Base-by-base conservation (phyloP, 2,113 vertebrate species). In the Nicator chloris region DNA sequence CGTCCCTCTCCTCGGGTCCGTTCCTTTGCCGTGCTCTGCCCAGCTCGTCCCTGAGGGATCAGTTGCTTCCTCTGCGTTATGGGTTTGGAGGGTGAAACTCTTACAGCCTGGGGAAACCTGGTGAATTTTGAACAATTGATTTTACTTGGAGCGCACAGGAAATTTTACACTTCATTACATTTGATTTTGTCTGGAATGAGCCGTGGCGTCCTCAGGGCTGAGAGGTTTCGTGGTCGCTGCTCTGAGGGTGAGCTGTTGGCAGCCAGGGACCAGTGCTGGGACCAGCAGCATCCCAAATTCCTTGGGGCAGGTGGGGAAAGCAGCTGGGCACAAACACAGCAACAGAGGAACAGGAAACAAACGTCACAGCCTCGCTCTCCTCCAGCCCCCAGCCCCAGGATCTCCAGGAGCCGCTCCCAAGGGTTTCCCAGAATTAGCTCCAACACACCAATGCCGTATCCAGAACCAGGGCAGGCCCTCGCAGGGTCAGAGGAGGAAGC, bases 361-460 rank as follows among this genome's bases (percentile, higher is more conserved):
- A 60, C 9, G 9, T 37, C 37, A 19, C 3, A 11, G 12, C 40
- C 30, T 39, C 49, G 44, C 5, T 88, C 33, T 63, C 21, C 57
- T 50, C 4, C 69, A 87, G 28, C 15, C 4, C 10, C 8, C 16
- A 31, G 9, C 24, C 10, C n/a, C 17, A 21, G 65, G 11, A 39
- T 27, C 24, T 78, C 21, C 7, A 13, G 44, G 33, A 51, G 21
- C 27, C 23, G 20, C 57, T 59, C 2, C 63, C 28, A 49, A 37
- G 27, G 13, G 5, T 68, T 68, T 72, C 40, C 37, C n/a, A 19
- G 45, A 20, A 7, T 40, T 13, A 27, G 54, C 20, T 23, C 19
- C 0, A 2, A 20, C 4, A 44, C 37, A 10, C 21, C 23, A 4
- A 1, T 42, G 64, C 31, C 40, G 59, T 51, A 19, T 2, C 13